Evolutionary conservation across 1,140 invertebrate species (phyloP).

Genomic region (Drosophila melanogaster): Release_6_plus_ISO1_MT NT_033777.3:11519501-11520000

Average conservation of each 20-base stretch:
- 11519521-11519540: conserved; percentile 48
- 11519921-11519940: conserved; percentile 39
- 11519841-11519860: conserved; percentile 20
- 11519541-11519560: conserved; percentile 34
- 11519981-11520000: not conserved
- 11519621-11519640: conserved; percentile 80
- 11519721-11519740: conserved; percentile 41
- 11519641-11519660: conserved; percentile 56
- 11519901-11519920: conserved; percentile 34
- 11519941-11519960: conserved; percentile 1
- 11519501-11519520: conserved; percentile 35
- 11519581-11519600: conserved; percentile 62
- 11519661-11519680: too few species aligned
- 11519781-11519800: conserved; percentile 24
- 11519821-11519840: conserved; percentile 48
- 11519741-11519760: not conserved
- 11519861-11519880: not conserved
- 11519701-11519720: conserved; percentile 57
- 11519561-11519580: conserved; percentile 33
- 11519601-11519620: conserved; percentile 76
- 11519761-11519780: conserved; percentile 34
- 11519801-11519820: conserved; percentile 52
- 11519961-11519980: not conserved
- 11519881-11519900: conserved; percentile 12
- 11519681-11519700: conserved; percentile 45